phyloP scores from a whole-genome alignment of 2,797 vertebrate species.

The Scolopax rusticola region DNA sequence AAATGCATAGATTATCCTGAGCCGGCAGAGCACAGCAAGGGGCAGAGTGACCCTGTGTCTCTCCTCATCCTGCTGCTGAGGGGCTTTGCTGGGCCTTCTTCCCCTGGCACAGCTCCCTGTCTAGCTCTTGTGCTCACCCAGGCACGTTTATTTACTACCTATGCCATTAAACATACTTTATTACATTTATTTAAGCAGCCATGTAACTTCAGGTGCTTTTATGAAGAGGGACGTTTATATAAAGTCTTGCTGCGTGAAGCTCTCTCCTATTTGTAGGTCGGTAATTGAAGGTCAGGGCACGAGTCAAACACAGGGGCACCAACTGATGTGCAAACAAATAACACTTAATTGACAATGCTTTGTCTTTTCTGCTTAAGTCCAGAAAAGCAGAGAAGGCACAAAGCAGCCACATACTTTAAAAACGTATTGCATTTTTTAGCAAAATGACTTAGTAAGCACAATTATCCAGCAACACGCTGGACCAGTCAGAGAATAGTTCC shows the following conservation, averaged over 20 bases:
- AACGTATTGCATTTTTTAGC: neutral
- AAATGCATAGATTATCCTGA: neutral
- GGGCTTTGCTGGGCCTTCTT: neutral
- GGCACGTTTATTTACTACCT: neutral
- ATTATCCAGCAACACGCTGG: neutral
- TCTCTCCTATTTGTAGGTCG: neutral
- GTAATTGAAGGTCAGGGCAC: neutral
- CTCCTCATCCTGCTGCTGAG: fast-evolving
- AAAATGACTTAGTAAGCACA: neutral
- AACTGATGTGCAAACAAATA: neutral
- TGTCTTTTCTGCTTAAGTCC: neutral
- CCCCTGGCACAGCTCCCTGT: neutral
- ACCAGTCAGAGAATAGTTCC: neutral
- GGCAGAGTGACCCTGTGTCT: neutral
- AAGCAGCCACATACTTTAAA: neutral
- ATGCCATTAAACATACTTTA: neutral
- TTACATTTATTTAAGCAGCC: neutral
- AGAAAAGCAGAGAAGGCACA: neutral
- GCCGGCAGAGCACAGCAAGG: neutral
- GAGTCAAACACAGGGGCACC: neutral
- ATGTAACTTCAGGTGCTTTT: neutral
- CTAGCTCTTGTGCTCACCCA: neutral
- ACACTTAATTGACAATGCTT: neutral
- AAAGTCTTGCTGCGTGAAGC: neutral
- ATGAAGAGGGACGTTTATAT: neutral